phyloP scores from a whole-genome alignment of 2,797 vertebrate genomes.

The Alectoris magna region DNA sequence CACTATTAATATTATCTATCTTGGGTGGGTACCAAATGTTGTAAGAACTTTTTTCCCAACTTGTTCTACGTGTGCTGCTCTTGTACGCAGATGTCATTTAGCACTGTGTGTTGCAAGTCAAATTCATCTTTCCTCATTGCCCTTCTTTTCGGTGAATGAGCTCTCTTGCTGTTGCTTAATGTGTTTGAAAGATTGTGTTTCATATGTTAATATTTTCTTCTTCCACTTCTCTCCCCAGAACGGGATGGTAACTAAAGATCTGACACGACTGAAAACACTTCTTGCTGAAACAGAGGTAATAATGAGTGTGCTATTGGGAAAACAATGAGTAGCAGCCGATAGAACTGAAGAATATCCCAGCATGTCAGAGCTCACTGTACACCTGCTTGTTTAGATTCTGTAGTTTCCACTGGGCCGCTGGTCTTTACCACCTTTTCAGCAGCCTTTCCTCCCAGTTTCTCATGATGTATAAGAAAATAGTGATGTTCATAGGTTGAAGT shows the following conservation, averaged over 20 bases:
- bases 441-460: neutral
- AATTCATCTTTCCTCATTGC: neutral
- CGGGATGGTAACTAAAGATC: conserved; percentile 96
- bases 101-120: neutral
- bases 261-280: conserved; percentile 95
- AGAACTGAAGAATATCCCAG: neutral
- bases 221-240: conserved; percentile 81
- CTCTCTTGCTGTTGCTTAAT: neutral
- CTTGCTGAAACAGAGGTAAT: conserved; percentile 96
- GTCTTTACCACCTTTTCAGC: neutral
- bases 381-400: neutral
- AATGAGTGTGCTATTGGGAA: neutral
- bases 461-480: neutral
- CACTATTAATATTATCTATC: neutral
- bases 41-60: neutral
- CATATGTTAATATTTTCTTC: conserved; percentile 7
- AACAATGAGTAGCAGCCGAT: neutral
- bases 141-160: neutral
- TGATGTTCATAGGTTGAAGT: neutral
- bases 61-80: neutral
- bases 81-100: neutral
- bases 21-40: neutral
- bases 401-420: neutral
- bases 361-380: neutral
- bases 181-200: neutral